phyloP scores from a whole-genome alignment of 2,888 invertebrate species.

The Conops quadrifasciatus region DNA sequence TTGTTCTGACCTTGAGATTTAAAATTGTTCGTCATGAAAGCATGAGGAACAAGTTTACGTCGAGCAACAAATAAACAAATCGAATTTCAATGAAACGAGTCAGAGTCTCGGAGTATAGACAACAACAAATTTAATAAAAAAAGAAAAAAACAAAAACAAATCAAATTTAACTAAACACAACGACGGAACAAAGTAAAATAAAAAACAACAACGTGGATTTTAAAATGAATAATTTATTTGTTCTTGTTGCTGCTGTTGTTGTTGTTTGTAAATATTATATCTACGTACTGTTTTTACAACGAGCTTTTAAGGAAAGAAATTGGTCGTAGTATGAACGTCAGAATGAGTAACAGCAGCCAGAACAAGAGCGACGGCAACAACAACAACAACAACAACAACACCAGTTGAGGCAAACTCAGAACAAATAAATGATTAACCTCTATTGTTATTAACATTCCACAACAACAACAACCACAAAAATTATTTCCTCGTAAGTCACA shows the following conservation, averaged over 20 bases:
- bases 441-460: not conserved
- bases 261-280: not conserved
- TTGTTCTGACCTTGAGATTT: conserved; percentile 18
- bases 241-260: not conserved
- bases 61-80: conserved; percentile 29
- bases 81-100: conserved; percentile 12
- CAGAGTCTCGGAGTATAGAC: conserved; percentile 4
- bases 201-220: too few relatives aligned
- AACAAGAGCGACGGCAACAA: not conserved
- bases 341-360: not conserved
- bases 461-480: conserved; percentile 27
- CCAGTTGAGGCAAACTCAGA: not conserved
- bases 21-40: not conserved
- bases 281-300: too few relatives aligned
- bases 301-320: too few relatives aligned
- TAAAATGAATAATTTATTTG: not conserved
- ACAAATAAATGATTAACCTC: conserved; percentile 8
- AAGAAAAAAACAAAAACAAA: not conserved
- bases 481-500: conserved; percentile 50
- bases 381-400: too few relatives aligned
- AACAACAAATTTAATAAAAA: conserved; percentile 12
- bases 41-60: conserved; percentile 12
- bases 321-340: conserved; percentile 1
- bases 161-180: too few relatives aligned
- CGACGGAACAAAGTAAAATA: too few relatives aligned